Evolutionary conservation across 2,888 invertebrate genomes (phyloP).

Genomic region (Mesodorylaimus sp.): DNA sequence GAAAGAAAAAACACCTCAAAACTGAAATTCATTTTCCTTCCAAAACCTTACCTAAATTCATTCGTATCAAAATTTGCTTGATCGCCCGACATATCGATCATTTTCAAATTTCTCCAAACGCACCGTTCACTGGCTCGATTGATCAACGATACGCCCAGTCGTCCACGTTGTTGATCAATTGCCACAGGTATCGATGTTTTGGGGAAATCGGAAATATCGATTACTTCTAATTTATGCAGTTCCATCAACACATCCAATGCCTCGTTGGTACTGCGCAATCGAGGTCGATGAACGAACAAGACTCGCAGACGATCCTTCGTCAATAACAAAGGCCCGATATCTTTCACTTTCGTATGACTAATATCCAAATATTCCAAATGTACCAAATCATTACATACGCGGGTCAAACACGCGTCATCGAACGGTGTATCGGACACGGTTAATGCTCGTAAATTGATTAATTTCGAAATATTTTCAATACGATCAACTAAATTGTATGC

Average conservation of each 20-base stretch:
- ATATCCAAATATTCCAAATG: slow-evolving; percentile 46
- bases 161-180: slow-evolving; percentile 16
- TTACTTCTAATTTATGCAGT: slow-evolving; percentile 37
- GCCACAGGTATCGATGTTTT: slow-evolving; percentile 38
- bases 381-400: neutral
- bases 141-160: slow-evolving; percentile 25
- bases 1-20: too few relatives aligned
- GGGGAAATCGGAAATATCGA: slow-evolving; percentile 43
- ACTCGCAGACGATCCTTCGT: slow-evolving; percentile 42
- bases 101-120: slow-evolving; percentile 15
- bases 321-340: slow-evolving; percentile 42
- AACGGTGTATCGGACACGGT: slow-evolving; percentile 31
- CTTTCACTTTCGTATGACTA: slow-evolving; percentile 45
- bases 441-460: slow-evolving; percentile 36
- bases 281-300: slow-evolving; percentile 44
- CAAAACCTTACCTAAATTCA: slow-evolving; percentile 37
- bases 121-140: slow-evolving; percentile 24
- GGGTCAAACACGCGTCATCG: neutral
- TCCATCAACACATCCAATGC: slow-evolving; percentile 39
- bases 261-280: slow-evolving; percentile 29
- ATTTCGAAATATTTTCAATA: slow-evolving; percentile 37
- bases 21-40: too few relatives aligned
- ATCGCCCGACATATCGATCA: neutral
- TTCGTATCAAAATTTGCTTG: slow-evolving; percentile 38
- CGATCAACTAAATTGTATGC: too few relatives aligned